Conservation (phyloP, 2,113 vertebrate species). For the Blennius ocellaris region DNA sequence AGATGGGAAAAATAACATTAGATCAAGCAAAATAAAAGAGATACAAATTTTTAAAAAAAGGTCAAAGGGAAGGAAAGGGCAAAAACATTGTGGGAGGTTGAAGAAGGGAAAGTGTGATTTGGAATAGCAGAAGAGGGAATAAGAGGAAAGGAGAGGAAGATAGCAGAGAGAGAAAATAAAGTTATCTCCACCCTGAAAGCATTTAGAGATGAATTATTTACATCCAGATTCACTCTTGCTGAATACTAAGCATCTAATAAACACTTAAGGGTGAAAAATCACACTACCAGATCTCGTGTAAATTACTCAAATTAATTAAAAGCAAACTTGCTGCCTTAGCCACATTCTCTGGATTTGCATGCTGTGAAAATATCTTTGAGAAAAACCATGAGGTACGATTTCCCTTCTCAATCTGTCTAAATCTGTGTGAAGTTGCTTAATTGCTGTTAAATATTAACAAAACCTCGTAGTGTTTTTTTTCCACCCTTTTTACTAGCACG, state of each 20-base stretch:
- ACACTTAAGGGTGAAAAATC: slow-evolving; percentile 77
- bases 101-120: not conserved
- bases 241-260: slow-evolving; percentile 79
- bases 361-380: slow-evolving; percentile 57
- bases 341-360: slow-evolving; percentile 53
- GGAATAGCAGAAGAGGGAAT: slow-evolving; percentile 13
- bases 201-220: slow-evolving; percentile 73
- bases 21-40: not conserved
- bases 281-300: slow-evolving; percentile 71
- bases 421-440: slow-evolving; percentile 49
- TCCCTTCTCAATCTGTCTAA: slow-evolving; percentile 19
- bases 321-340: slow-evolving; percentile 67
- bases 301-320: slow-evolving; percentile 66
- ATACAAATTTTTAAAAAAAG: not conserved
- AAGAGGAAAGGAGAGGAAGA: slow-evolving; percentile 53
- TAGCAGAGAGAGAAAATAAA: slow-evolving; percentile 65
- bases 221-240: slow-evolving; percentile 63
- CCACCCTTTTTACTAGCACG: slow-evolving; percentile 65
- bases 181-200: slow-evolving; percentile 74
- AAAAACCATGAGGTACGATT: slow-evolving; percentile 43
- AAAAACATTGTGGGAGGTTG: slow-evolving; percentile 11
- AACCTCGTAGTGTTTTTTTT: slow-evolving; percentile 66
- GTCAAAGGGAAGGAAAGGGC: slow-evolving; percentile 16
- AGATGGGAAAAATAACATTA: slow-evolving; percentile 17
- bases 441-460: slow-evolving; percentile 55